Base-by-base conservation (phyloP, 2,888 invertebrate genomes). In the Cataglyphis livida region DNA sequence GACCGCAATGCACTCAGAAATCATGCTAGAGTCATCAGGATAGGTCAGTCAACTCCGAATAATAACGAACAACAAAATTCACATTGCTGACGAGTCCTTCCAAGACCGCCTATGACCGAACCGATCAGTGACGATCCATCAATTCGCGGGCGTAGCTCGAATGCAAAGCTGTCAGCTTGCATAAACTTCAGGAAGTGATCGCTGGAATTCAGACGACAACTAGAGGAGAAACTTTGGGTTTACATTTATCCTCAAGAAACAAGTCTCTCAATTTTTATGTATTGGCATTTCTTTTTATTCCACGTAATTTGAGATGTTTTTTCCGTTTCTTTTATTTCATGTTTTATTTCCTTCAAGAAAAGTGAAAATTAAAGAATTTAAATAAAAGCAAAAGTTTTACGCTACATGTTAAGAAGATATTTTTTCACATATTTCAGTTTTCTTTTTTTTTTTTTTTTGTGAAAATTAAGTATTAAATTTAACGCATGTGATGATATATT, bases 1-100 rank as follows among this genome's bases (percentile, higher is more conserved):
- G 91, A 89, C 91, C 91, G 90, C 90, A 90, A 89, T 91, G 89
- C 89, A 87, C 88, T 90, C 25, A 91, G 81, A 90, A 90, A 92
- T 90, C 88, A 84, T 82, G 61, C 78, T 85, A 81, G 85, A 84
- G 68, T 81, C 87, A 88, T 85, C 4, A 48, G 12, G 88, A 89
- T 91, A 88, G 91, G 88, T 91, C 90, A 90, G 87, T 90, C 89
- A 89, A 90, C 88, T 82, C 87, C 87, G 89, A 88, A 88, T 91
- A 91, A 92, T 91, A 85, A 81, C 83, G 54, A 62, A 74, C 78
- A 81, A 84, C 85, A 59, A 87, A 84, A 76, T 65, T 68, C 81
- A 73, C 62, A 61, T 51, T 76, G 62, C 74, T 76, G 83, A 76
- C 74, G 65, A 83, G 44, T 75, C 28, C 57, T 54, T 74, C 62